Evolutionary conservation across 2,888 invertebrate species (phyloP).

Genomic region (Drosophila multiciliata): DNA sequence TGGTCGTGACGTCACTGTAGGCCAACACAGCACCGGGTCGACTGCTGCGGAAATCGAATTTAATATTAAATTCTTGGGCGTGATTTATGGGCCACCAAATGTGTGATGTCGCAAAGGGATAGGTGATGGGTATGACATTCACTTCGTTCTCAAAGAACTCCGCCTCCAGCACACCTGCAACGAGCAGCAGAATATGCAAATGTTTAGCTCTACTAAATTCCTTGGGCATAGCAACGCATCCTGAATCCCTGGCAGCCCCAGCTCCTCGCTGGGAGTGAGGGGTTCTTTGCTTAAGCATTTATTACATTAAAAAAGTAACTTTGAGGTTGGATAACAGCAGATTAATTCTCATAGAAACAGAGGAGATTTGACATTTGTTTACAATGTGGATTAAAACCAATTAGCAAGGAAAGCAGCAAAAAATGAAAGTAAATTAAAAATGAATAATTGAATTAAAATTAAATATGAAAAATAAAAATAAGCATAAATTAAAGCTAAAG

Average conservation of each 20-base stretch:
- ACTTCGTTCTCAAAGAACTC: conserved; percentile 94
- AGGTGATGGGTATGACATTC: conserved; percentile 95
- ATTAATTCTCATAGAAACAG: not conserved
- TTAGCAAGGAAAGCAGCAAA: too few species aligned
- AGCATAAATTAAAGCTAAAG: not conserved
- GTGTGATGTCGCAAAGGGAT: conserved; percentile 95
- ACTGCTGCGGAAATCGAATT: conserved; percentile 94
- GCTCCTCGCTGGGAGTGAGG: not conserved
- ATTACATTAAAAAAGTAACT: not conserved
- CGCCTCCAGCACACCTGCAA: conserved; percentile 89
- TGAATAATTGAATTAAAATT: not conserved
- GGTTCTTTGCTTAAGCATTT: not conserved
- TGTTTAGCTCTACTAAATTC: conserved; percentile 15
- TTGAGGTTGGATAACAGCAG: not conserved
- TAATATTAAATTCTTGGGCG: conserved; percentile 90
- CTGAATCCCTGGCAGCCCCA: not conserved
- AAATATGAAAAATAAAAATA: not conserved
- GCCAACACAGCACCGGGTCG: conserved; percentile 93
- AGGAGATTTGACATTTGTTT: not conserved
- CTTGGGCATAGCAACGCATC: not conserved
- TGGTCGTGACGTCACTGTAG: conserved; percentile 91
- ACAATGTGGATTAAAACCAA: not conserved
- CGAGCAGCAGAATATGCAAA: conserved; percentile 9
- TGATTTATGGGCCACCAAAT: conserved; percentile 94
- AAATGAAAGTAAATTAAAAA: not conserved